Conservation (phyloP, 2,113 vertebrate species). For the Pristiophorus japonicus region DNA sequence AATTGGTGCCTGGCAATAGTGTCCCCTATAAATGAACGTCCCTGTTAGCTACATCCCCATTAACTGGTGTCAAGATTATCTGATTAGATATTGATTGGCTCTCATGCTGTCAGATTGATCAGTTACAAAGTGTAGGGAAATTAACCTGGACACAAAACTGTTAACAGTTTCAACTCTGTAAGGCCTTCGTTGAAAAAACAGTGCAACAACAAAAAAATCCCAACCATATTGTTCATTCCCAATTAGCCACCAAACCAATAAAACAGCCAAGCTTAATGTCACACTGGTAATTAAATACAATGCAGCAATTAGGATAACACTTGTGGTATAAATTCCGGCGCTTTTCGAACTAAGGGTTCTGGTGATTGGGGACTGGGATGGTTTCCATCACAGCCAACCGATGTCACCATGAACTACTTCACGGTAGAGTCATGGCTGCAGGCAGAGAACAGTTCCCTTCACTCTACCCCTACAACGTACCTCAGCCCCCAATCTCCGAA, state of each 20-base stretch:
- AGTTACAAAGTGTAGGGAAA: slow-evolving; percentile 33
- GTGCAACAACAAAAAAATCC: not conserved
- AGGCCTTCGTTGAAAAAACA: slow-evolving; percentile 18
- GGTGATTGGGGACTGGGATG: not conserved
- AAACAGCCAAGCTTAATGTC: slow-evolving; percentile 25
- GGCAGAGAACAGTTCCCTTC: too few relatives aligned
- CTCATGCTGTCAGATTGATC: slow-evolving; percentile 29
- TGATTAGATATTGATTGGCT: slow-evolving; percentile 36
- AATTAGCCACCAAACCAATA: slow-evolving; percentile 30
- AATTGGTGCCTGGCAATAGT: slow-evolving; percentile 17
- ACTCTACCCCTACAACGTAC: too few relatives aligned
- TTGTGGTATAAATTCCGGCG: not conserved
- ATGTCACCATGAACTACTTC: not conserved
- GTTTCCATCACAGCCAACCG: not conserved
- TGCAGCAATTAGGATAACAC: slow-evolving; percentile 12
- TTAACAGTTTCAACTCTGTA: not conserved
- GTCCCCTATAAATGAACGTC: slow-evolving; percentile 1
- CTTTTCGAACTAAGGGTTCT: not conserved
- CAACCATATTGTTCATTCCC: slow-evolving; percentile 3
- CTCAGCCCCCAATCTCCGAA: not conserved
- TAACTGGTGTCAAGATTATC: slow-evolving; percentile 36
- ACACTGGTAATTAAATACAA: slow-evolving; percentile 33
- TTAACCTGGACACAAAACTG: slow-evolving; percentile 31
- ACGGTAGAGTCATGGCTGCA: not conserved
- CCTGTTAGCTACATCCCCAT: slow-evolving; percentile 27